Percentiles rank a stretch among this genome's conserved stretches.
phyloP scores from a whole-genome alignment of 2,797 vertebrate genomes.

The Florisuga fusca region DNA sequence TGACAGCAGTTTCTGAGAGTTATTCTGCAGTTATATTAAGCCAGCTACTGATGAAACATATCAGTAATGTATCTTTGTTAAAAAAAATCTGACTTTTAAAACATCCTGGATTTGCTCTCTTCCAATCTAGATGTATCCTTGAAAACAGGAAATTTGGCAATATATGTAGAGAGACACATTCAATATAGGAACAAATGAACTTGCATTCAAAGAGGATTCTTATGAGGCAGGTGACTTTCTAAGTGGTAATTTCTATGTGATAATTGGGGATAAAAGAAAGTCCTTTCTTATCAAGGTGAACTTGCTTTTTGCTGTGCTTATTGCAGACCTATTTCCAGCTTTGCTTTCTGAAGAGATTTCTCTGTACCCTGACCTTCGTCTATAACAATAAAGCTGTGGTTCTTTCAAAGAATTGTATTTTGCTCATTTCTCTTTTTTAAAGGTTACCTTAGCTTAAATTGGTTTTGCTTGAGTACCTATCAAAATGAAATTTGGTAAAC shows the following conservation, averaged over 20 bases:
- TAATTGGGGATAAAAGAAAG: not conserved
- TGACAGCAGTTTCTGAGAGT: not conserved
- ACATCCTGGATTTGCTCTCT: not conserved
- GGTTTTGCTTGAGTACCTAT: constrained; percentile 30
- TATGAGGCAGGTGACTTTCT: constrained; percentile 7
- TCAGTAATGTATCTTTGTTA: not conserved
- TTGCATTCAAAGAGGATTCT: constrained; percentile 22
- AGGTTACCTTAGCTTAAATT: constrained; percentile 58
- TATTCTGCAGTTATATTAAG: constrained; percentile 8
- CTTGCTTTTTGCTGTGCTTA: not conserved
- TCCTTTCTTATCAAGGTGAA: constrained; percentile 10
- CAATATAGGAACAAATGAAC: constrained; percentile 1
- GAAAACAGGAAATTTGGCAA: not conserved
- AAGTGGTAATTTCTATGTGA: not conserved
- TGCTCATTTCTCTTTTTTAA: constrained; percentile 45
- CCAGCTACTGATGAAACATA: not conserved
- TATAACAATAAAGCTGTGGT: not conserved
- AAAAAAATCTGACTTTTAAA: not conserved
- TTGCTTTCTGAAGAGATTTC: constrained; percentile 37
- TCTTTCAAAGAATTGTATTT: constrained; percentile 44
- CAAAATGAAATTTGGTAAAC: constrained; percentile 67
- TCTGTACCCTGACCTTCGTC: constrained; percentile 38
- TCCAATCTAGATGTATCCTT: not conserved
- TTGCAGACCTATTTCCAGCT: constrained; percentile 1
- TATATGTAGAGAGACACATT: not conserved